Evolutionary conservation across 37 sponge, comb jelly and placozoan genomes (phyloP).

Genomic region (Lycopodina hypogea): DNA sequence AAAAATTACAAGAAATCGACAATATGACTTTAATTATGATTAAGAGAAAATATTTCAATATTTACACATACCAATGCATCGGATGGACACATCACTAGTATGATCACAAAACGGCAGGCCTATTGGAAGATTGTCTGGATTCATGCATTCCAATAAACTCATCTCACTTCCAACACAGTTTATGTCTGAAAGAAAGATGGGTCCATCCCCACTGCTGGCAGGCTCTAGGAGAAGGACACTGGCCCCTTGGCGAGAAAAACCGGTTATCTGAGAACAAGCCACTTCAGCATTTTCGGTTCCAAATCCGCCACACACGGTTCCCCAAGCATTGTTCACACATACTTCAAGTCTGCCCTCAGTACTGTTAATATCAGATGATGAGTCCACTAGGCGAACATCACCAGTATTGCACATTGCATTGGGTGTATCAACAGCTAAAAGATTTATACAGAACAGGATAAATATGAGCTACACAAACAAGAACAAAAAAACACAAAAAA

Average conservation of each 20-base stretch:
- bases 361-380: background rate
- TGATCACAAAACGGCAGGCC: constrained; percentile 25
- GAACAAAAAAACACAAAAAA: too few species aligned
- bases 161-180: constrained; percentile 26
- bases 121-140: background rate
- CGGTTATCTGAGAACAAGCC: constrained; percentile 17
- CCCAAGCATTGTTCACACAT: constrained; percentile 41
- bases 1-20: too few species aligned
- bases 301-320: constrained; percentile 24
- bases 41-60: too few species aligned
- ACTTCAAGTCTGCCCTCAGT: constrained; percentile 26
- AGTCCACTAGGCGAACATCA: background rate
- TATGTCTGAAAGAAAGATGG: constrained; percentile 17
- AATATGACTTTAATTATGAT: too few species aligned
- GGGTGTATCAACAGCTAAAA: background rate
- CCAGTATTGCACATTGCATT: constrained; percentile 9
- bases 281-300: constrained; percentile 16
- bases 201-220: constrained; percentile 4
- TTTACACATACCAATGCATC: constrained; percentile 17
- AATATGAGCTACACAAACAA: background rate
- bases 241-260: constrained; percentile 4
- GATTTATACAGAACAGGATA: background rate
- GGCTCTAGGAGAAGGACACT: background rate
- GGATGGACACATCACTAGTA: constrained; percentile 21
- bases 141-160: constrained; percentile 10